Conservation (phyloP, 2,797 vertebrate genomes). For the Phoebastria nigripes region DNA sequence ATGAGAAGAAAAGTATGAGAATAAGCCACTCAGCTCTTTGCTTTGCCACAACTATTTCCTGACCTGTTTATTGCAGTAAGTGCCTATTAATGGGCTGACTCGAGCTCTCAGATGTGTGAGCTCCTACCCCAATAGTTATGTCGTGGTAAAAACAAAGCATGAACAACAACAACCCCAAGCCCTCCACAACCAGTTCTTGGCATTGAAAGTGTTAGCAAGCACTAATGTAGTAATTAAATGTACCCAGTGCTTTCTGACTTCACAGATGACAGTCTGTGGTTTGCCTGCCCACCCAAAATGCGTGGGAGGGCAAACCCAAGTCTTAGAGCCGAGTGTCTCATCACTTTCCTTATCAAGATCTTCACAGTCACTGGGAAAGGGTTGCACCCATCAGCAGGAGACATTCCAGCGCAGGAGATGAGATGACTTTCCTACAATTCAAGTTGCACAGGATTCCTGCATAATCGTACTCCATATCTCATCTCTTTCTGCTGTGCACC, state of each 20-base stretch:
- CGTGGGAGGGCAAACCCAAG: constrained; percentile 61
- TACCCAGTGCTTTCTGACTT: constrained; percentile 45
- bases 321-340: constrained; percentile 26
- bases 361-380: constrained; percentile 54
- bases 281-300: constrained; percentile 46
- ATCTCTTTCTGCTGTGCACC: constrained; percentile 28
- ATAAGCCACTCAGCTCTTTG: constrained; percentile 7
- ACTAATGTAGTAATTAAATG: constrained; percentile 54
- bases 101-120: background rate
- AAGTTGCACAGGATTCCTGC: constrained; percentile 55
- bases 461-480: constrained; percentile 47
- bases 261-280: constrained; percentile 58
- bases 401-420: constrained; percentile 32
- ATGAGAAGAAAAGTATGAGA: background rate
- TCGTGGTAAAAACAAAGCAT: background rate
- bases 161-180: background rate
- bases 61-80: constrained; percentile 46
- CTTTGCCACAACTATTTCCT: constrained; percentile 62
- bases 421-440: constrained; percentile 52
- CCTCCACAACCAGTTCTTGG: constrained; percentile 21
- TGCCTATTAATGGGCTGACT: constrained; percentile 20
- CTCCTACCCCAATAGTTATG: background rate
- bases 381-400: constrained; percentile 57
- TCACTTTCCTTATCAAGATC: constrained; percentile 71
- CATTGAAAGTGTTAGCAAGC: constrained; percentile 35